Evolutionary conservation across 2,797 vertebrate genomes (phyloP).

Genomic region (Taeniopygia guttata): DNA sequence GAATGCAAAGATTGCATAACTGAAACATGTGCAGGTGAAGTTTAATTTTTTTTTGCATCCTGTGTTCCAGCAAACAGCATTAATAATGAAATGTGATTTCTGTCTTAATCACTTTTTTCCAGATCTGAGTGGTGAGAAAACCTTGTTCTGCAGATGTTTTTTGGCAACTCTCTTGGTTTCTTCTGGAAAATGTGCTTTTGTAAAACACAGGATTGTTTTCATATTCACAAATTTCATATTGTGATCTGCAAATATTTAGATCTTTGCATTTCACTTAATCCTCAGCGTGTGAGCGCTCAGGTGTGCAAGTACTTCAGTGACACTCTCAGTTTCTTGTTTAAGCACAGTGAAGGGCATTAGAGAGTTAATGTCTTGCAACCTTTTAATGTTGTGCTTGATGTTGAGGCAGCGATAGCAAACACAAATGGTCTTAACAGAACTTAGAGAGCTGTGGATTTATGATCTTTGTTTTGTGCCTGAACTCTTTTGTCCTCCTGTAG

Average conservation of each 20-base stretch:
- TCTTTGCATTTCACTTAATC: background rate
- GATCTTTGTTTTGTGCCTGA: background rate
- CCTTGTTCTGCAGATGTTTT: background rate
- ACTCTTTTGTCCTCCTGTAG: slow-evolving; percentile 69
- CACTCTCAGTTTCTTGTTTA: background rate
- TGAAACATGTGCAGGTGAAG: background rate
- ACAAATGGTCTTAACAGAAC: background rate
- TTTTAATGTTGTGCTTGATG: background rate
- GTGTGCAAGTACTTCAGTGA: background rate
- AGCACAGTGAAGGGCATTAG: background rate
- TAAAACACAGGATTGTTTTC: background rate
- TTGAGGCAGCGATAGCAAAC: background rate
- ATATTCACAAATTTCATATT: background rate
- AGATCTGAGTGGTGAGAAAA: background rate
- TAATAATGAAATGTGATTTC: background rate
- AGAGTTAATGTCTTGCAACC: background rate
- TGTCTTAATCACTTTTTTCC: background rate
- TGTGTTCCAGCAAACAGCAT: background rate
- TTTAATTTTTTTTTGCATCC: background rate
- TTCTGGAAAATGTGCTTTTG: background rate
- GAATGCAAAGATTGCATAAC: background rate
- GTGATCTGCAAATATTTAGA: background rate
- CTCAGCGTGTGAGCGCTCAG: background rate
- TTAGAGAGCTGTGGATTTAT: background rate
- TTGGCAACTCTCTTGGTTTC: background rate